These are phyloP conservation scores for Hypercompe scribonia DNA, from an alignment of 2,888 invertebrate genomes.

Conservation along the genomic window DNA sequence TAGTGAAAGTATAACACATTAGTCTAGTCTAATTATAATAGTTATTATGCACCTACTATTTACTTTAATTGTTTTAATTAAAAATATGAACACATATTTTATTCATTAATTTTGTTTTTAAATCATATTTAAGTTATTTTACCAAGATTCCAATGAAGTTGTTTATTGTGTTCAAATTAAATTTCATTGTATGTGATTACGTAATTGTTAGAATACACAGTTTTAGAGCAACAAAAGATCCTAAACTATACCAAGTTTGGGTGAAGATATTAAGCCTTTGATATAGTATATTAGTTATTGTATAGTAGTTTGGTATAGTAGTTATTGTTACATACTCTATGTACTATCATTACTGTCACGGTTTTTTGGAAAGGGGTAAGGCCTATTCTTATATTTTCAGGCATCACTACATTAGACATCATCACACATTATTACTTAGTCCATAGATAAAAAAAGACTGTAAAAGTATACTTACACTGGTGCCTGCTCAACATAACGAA, in stretches of 20 bases:
- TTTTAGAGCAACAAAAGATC: not conserved
- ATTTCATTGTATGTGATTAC: not conserved
- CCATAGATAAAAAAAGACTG: no score
- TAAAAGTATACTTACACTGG: constrained; percentile 86
- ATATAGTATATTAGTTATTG: no score
- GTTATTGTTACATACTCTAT: no score
- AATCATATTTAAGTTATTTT: not conserved
- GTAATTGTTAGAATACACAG: not conserved
- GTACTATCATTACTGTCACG: no score
- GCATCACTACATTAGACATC: no score
- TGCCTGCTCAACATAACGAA: constrained; percentile 93
- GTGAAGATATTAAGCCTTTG: not conserved
- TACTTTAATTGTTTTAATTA: not conserved
- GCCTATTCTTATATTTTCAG: no score
- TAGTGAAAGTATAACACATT: not conserved
- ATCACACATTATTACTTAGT: no score
- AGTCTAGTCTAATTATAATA: not conserved
- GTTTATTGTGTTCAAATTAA: not conserved
- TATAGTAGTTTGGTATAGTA: no score
- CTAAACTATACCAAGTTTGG: not conserved
- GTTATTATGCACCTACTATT: not conserved
- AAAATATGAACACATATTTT: not conserved
- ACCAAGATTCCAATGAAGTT: not conserved
- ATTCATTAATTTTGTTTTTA: not conserved
- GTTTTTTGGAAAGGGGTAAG: no score